Percentiles rank a stretch among this genome's conserved stretches.
Conservation (phyloP, 2,113 vertebrate species). For the Camelus dromedarius region DNA sequence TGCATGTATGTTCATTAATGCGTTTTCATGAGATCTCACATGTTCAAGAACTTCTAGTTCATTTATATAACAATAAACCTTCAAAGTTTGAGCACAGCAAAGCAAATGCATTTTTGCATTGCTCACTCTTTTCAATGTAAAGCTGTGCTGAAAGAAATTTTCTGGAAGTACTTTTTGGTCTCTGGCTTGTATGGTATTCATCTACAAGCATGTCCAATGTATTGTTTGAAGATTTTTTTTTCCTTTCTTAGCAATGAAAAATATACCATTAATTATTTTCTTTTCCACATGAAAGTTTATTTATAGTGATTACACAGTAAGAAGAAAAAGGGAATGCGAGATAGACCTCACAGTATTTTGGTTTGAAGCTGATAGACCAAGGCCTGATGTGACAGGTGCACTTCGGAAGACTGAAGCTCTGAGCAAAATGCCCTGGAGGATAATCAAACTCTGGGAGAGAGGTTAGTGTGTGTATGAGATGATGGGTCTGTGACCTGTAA, state of each 20-base stretch:
- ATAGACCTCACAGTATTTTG: conserved; percentile 62
- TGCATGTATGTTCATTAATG: not conserved
- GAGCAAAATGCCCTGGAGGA: conserved; percentile 67
- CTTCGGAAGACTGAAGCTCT: conserved; percentile 66
- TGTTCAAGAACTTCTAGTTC: not conserved
- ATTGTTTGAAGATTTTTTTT: not conserved
- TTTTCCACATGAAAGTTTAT: conserved; percentile 45
- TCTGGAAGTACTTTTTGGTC: not conserved
- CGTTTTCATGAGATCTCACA: not conserved
- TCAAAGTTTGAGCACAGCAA: not conserved
- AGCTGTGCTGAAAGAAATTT: not conserved
- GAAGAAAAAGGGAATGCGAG: not conserved
- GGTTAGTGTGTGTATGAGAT: conserved; percentile 1
- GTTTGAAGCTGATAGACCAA: conserved; percentile 12
- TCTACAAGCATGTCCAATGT: not conserved
- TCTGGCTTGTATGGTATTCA: not conserved
- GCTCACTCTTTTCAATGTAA: not conserved
- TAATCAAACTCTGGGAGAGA: conserved; percentile 66
- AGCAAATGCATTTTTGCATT: not conserved
- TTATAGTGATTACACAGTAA: conserved; percentile 32
- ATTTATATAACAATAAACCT: not conserved
- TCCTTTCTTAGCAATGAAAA: not conserved
- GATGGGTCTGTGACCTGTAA: conserved; percentile 69
- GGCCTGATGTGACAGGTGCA: conserved; percentile 66
- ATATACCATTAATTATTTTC: conserved; percentile 4